phyloP scores from a whole-genome alignment of 1,140 invertebrate genomes.

The Saccostrea echinata region DNA sequence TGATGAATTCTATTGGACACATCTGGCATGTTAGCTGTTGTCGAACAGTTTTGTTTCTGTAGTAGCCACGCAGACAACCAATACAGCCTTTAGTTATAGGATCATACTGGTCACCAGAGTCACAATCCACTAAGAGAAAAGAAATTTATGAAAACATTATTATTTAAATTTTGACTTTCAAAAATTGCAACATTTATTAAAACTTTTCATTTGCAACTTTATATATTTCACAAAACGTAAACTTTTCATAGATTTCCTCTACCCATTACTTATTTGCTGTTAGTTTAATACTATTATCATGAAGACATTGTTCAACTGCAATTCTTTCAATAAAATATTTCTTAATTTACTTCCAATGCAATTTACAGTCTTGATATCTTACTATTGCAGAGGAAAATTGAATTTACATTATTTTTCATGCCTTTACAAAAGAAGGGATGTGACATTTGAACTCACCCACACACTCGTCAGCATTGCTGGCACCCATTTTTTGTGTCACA shows the following conservation, averaged over 20 bases:
- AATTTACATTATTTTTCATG: too few species aligned
- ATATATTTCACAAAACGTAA: too few species aligned
- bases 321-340: too few species aligned
- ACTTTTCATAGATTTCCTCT: too few species aligned
- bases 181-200: too few species aligned
- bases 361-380: too few species aligned
- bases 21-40: conserved; percentile 51
- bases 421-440: background rate
- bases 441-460: conserved; percentile 33
- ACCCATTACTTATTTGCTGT: too few species aligned
- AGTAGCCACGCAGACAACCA: conserved; percentile 60
- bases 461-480: conserved; percentile 14
- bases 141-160: background rate
- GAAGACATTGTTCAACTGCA: too few species aligned
- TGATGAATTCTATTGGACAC: conserved; percentile 62
- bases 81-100: conserved; percentile 40
- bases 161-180: background rate
- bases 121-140: conserved; percentile 37
- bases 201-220: too few species aligned
- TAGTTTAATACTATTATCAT: too few species aligned
- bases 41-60: conserved; percentile 60
- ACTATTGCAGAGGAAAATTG: too few species aligned
- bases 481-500: conserved; percentile 28
- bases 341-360: too few species aligned
- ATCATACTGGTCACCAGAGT: background rate